phyloP scores from a whole-genome alignment of 2,888 invertebrate genomes.

The Antheraea assamensis region DNA sequence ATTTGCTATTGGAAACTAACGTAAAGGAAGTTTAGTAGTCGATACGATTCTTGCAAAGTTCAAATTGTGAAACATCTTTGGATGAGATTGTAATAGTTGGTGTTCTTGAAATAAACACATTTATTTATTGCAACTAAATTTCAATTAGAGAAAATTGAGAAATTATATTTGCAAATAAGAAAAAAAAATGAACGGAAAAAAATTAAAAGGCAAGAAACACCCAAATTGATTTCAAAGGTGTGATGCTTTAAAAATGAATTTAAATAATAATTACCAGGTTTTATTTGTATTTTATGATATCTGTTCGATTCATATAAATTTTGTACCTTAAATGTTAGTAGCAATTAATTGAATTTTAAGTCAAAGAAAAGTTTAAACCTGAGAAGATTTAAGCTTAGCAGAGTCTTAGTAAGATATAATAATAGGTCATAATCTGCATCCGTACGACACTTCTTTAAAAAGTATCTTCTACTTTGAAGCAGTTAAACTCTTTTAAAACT shows the following conservation, averaged over 20 bases:
- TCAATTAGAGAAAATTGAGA: not conserved
- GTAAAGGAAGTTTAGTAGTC: not conserved
- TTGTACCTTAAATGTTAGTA: not conserved
- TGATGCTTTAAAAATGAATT: not conserved
- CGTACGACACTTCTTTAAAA: not conserved
- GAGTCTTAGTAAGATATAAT: not conserved
- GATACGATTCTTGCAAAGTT: not conserved
- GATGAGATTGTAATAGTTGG: not conserved
- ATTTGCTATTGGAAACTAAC: slow-evolving; percentile 12
- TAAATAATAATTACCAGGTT: not conserved
- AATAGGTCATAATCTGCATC: slow-evolving; percentile 4
- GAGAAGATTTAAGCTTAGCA: not conserved
- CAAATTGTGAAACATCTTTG: not conserved
- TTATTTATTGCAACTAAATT: not conserved
- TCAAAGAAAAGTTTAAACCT: not conserved
- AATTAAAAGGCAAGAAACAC: too few species aligned
- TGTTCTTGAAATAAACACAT: not conserved
- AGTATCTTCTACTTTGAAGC: not conserved
- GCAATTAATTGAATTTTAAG: not conserved
- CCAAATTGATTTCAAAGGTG: not conserved
- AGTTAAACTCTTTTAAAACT: slow-evolving; percentile 10
- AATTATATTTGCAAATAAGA: not conserved
- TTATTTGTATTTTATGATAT: not conserved
- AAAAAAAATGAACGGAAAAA: not conserved
- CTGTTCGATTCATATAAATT: not conserved